These are phyloP conservation scores for Trichomalopsis sarcophagae DNA, from an alignment of 1,140 invertebrate genomes.

Conservation along the genomic window DNA sequence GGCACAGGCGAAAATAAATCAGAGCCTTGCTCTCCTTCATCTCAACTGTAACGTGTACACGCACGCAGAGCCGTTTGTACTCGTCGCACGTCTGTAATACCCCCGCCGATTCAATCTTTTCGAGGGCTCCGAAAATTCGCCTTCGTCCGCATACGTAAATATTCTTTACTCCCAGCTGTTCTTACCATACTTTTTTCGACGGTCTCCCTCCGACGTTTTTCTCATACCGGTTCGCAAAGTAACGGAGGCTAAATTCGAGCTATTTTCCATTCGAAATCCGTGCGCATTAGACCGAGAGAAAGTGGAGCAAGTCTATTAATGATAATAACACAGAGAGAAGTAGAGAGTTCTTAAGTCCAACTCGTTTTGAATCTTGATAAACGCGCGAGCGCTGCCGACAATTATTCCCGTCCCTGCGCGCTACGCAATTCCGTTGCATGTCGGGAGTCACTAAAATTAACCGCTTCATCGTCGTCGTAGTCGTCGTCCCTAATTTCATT, in stretches of 20 bases:
- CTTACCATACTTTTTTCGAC: neutral
- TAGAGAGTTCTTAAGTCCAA: neutral
- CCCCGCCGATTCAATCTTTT: neutral
- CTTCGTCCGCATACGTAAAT: conserved; percentile 20
- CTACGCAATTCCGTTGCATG: neutral
- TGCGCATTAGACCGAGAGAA: neutral
- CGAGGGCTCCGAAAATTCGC: neutral
- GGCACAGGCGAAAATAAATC: conserved; percentile 40
- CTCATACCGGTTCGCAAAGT: neutral
- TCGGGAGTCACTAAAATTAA: neutral
- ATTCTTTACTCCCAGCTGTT: neutral
- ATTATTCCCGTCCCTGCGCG: neutral
- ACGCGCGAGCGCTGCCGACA: neutral
- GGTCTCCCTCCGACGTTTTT: neutral
- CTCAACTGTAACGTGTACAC: neutral
- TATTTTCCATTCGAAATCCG: neutral
- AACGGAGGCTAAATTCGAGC: neutral
- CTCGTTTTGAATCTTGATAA: neutral
- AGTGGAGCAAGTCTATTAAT: conserved; percentile 11
- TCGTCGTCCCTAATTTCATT: neutral
- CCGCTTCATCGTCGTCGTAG: neutral
- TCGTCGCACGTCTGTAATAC: neutral
- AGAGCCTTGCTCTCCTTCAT: neutral
- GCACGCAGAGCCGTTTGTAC: neutral
- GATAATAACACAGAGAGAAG: neutral